Evolutionary conservation across 2,888 invertebrate genomes (phyloP).

Genomic region (Ommatoiulus sabulosus): DNA sequence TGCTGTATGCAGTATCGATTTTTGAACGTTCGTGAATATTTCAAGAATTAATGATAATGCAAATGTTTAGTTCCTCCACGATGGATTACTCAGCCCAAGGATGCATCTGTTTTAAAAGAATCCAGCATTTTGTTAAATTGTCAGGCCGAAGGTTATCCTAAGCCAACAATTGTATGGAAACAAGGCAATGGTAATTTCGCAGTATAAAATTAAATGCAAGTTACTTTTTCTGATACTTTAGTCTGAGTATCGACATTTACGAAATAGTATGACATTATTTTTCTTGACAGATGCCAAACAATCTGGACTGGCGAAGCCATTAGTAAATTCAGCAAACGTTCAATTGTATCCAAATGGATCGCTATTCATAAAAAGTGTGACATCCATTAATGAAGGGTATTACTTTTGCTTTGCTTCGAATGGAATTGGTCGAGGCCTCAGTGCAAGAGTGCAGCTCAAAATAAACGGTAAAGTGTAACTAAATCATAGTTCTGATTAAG

Average conservation of each 20-base stretch:
- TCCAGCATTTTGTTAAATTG: constrained; percentile 88
- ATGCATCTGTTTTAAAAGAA: constrained; percentile 82
- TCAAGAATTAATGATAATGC: neutral
- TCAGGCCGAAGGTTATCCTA: constrained; percentile 91
- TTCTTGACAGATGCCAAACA: too few relatives aligned
- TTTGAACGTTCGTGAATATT: too few relatives aligned
- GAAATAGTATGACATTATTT: too few relatives aligned
- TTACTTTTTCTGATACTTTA: too few relatives aligned
- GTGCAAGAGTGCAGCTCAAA: constrained; percentile 66
- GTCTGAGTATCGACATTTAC: too few relatives aligned
- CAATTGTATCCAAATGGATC: constrained; percentile 56
- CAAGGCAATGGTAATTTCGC: constrained; percentile 37
- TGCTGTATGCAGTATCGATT: too few relatives aligned
- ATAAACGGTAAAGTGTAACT: constrained; percentile 66
- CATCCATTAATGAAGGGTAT: constrained; percentile 65
- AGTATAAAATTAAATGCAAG: too few relatives aligned
- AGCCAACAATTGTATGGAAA: constrained; percentile 86
- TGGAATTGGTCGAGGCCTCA: constrained; percentile 66
- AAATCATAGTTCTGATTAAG: constrained; percentile 60
- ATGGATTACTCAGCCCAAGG: constrained; percentile 87
- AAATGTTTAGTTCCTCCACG: constrained; percentile 83
- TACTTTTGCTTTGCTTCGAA: constrained; percentile 68
- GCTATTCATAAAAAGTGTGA: constrained; percentile 42
- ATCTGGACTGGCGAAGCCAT: too few relatives aligned
- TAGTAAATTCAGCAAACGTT: too few relatives aligned